Conservation (phyloP, 2,797 vertebrate genomes). For the Otolemur crassicaudatus region DNA sequence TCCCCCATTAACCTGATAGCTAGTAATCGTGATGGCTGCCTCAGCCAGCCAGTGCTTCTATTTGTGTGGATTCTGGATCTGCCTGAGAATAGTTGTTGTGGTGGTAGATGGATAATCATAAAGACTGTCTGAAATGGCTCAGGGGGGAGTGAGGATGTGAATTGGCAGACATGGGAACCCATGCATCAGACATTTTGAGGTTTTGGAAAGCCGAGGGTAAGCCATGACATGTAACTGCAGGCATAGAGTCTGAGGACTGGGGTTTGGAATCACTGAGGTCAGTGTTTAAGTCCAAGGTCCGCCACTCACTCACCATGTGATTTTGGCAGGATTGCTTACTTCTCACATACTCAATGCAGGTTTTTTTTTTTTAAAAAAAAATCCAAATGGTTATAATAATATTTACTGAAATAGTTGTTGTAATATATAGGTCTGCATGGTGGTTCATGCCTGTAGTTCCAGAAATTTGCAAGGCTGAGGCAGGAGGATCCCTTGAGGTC, state of each 20-base stretch:
- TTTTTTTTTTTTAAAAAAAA: not conserved
- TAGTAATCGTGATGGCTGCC: constrained; percentile 43
- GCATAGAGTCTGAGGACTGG: not conserved
- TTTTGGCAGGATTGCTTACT: not conserved
- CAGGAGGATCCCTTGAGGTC: not conserved
- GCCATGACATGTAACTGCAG: not conserved
- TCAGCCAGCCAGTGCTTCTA: constrained; percentile 43
- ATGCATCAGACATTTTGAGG: not conserved
- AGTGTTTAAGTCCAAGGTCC: not conserved
- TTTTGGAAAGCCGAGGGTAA: not conserved
- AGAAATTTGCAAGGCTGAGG: not conserved
- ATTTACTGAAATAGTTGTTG: not conserved
- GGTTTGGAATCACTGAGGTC: not conserved
- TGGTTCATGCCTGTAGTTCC: not conserved
- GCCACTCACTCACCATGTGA: not conserved
- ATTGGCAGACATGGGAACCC: not conserved
- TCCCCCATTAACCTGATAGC: constrained; percentile 35
- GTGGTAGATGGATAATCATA: too few relatives aligned
- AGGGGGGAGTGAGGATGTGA: not conserved
- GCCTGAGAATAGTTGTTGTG: not conserved
- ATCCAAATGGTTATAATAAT: not conserved
- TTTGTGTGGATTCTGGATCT: not conserved
- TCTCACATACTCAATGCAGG: not conserved
- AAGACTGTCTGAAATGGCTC: not conserved
- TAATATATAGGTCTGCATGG: not conserved